phyloP scores from a whole-genome alignment of 2,113 vertebrate genomes.

The Tautogolabrus adspersus region DNA sequence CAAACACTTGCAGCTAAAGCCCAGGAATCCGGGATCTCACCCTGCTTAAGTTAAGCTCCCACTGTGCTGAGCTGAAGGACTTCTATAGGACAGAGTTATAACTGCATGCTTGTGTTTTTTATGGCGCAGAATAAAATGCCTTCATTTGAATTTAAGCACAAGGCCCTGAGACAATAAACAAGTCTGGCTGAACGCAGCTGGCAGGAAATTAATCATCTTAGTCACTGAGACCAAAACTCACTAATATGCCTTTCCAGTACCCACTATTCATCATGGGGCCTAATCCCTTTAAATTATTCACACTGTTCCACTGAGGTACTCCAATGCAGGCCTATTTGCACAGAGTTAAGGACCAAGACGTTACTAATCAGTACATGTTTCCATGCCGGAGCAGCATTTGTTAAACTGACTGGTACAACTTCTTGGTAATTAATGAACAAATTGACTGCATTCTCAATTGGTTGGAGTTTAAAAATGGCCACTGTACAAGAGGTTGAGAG shows the following conservation, averaged over 20 bases:
- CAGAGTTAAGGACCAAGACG: conserved; percentile 65
- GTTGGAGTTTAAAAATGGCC: conserved; percentile 38
- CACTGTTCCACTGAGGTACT: conserved; percentile 64
- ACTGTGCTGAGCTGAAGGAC: conserved; percentile 15
- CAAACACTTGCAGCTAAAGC: conserved; percentile 32
- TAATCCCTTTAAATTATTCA: conserved; percentile 80
- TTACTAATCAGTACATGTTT: conserved; percentile 66
- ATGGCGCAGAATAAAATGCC: conserved; percentile 48
- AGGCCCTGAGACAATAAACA: conserved; percentile 49
- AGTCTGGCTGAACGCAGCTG: conserved; percentile 39
- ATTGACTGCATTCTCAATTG: conserved; percentile 53
- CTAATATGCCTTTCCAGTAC: conserved; percentile 57
- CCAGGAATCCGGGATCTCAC: conserved; percentile 25
- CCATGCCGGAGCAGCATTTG: conserved; percentile 52
- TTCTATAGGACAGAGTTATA: conserved; percentile 12
- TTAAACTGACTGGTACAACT: conserved; percentile 44
- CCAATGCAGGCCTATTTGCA: conserved; percentile 45
- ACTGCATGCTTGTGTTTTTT: conserved; percentile 29
- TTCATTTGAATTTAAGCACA: conserved; percentile 53
- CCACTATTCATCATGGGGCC: conserved; percentile 64
- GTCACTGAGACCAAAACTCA: conserved; percentile 64
- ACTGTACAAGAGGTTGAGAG: conserved; percentile 30
- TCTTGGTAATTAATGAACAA: conserved; percentile 72
- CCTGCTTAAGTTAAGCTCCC: conserved; percentile 32
- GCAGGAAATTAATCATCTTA: conserved; percentile 67